Percentiles rank a stretch among this genome's conserved stretches.
Conservation (phyloP, 53 echinoderm and acorn worm genomes). For the Stichopus horrens region DNA sequence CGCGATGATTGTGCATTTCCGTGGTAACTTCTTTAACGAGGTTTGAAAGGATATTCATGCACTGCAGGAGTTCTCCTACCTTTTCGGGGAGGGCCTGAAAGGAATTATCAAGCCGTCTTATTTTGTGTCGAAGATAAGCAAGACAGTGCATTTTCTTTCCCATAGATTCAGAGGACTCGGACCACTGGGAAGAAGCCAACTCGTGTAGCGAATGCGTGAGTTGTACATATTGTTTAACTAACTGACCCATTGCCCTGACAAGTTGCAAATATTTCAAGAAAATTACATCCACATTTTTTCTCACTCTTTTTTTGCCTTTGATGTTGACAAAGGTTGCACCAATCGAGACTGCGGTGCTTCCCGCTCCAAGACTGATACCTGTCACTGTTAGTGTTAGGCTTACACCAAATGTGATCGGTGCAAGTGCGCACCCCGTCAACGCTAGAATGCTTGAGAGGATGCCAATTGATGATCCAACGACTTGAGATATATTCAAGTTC, state of each 20-base stretch:
- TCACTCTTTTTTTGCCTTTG: not conserved
- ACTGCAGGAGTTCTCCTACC: too few relatives aligned
- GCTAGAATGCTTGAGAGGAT: not conserved
- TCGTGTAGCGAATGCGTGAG: not conserved
- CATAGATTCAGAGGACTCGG: too few relatives aligned
- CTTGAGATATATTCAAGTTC: constrained; percentile 3
- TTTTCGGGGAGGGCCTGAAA: too few relatives aligned
- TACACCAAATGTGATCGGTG: not conserved
- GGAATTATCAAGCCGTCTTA: too few relatives aligned
- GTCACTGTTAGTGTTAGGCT: not conserved
- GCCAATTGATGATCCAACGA: not conserved
- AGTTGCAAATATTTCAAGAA: not conserved
- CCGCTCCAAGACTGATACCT: not conserved
- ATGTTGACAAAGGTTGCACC: not conserved
- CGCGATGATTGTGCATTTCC: too few relatives aligned
- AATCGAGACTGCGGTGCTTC: not conserved
- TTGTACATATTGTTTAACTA: not conserved
- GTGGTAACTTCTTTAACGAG: too few relatives aligned
- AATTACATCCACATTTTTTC: not conserved
- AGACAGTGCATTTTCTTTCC: too few relatives aligned
- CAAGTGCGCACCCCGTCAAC: not conserved
- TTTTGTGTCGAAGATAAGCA: too few relatives aligned
- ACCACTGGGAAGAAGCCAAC: not conserved
- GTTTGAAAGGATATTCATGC: too few relatives aligned
- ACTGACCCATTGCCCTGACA: not conserved